These are phyloP conservation scores for Caenorhabditis panamensis DNA, from an alignment of 2,888 invertebrate species.

Conservation along the genomic window DNA sequence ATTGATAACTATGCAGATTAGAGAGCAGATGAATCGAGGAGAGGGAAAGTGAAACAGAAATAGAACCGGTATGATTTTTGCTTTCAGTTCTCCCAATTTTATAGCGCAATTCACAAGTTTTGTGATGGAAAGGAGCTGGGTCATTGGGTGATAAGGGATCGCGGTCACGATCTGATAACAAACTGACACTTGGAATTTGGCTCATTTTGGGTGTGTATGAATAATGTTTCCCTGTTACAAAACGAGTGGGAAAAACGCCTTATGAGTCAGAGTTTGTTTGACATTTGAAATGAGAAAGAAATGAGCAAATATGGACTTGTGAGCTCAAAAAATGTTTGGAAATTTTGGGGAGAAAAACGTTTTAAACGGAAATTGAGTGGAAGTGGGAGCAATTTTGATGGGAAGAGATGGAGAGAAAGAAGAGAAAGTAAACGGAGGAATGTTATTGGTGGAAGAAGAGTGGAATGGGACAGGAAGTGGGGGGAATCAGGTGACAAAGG, in stretches of 20 bases:
- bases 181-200: background rate
- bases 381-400: constrained; percentile 3
- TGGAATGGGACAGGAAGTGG: background rate
- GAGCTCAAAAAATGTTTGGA: too few species aligned
- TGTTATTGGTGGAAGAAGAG: background rate
- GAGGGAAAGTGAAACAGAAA: constrained; percentile 8
- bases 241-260: too few species aligned
- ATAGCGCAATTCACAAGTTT: background rate
- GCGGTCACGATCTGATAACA: background rate
- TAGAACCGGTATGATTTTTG: background rate
- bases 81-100: background rate
- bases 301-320: constrained; percentile 19
- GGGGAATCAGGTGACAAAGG: constrained; percentile 13
- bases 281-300: constrained; percentile 2
- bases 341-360: background rate
- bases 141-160: background rate
- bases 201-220: constrained; percentile 1
- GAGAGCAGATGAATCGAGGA: background rate
- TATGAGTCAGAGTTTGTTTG: background rate
- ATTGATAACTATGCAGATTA: background rate
- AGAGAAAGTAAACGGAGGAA: constrained; percentile 16
- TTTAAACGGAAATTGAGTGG: background rate
- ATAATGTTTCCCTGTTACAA: too few species aligned
- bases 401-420: background rate
- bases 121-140: constrained; percentile 3